Base-by-base conservation (phyloP, 2,113 vertebrate species). In the Falcunculus frontatus region DNA sequence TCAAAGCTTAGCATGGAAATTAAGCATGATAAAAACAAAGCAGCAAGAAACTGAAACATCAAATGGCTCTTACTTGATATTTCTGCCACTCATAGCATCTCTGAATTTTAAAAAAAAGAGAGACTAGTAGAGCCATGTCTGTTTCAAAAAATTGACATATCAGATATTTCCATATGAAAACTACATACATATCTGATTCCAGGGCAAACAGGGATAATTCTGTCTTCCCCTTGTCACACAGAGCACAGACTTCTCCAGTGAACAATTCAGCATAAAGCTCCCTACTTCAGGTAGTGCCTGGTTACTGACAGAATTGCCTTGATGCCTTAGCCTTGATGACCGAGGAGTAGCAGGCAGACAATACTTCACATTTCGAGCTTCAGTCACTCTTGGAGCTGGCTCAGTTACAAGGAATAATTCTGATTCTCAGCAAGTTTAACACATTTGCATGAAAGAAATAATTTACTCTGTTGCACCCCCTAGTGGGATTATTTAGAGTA, bases 401-500 rank as follows among this genome's bases (percentile, higher is more conserved):
- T 96, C 87, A 6, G 75, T 94, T 90, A 91, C 83, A 92, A 81
- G 80, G 92, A 92, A 82, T 86, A 90, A 94, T 97, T 96, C 85
- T 90, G 89, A 96, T 85, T 95, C 91, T 94, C 91, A 89, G 80
- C 87, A 87, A 96, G 88, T 96, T 95, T 70, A 93, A 72, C 57
- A 60, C 15, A 81, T 97, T 95, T 92, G 62, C 95, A 88, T 90
- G 78, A 73, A 81, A 78, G 95, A 97, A 94, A 97, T 97, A 88
- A 94, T 97, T 97, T 97, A 95, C 97, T 97, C 97, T 97, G 94
- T 96, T 97, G 94, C 95, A 91, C 97, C 97, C 97, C 89, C 97
- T 98, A 97, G 97, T 97, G 97, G 97, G 80, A 82, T 96, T 95
- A 64, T 74, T 84, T 37, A 50, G 35, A 88, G 83, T 47, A 91